These are phyloP conservation scores for Aleiodes alternator DNA, from an alignment of 2,888 invertebrate genomes.

Conservation along the genomic window DNA sequence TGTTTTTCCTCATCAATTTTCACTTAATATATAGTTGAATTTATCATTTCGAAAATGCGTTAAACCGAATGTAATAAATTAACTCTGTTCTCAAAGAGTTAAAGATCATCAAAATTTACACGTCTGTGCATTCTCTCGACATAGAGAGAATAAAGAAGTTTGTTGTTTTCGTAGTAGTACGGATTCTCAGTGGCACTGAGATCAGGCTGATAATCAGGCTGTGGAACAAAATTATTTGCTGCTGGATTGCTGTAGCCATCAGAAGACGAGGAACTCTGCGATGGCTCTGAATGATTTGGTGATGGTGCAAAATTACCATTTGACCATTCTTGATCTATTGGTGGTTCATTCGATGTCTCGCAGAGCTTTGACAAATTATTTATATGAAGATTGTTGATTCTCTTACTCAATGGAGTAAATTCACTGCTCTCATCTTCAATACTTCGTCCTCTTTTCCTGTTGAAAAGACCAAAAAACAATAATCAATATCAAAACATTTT, in stretches of 20 bases:
- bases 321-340: conserved; percentile 66
- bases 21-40: neutral
- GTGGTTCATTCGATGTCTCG: neutral
- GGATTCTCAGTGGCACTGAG: conserved; percentile 87
- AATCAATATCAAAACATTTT: conserved; percentile 44
- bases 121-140: conserved; percentile 85
- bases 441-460: conserved; percentile 86
- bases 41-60: conserved; percentile 7
- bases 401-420: conserved; percentile 91
- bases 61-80: neutral
- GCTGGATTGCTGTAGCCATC: conserved; percentile 66
- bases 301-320: conserved; percentile 67
- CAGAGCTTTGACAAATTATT: conserved; percentile 74
- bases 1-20: neutral
- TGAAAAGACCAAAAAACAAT: too few relatives aligned
- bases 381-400: conserved; percentile 92
- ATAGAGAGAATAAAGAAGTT: conserved; percentile 90
- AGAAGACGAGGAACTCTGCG: conserved; percentile 69
- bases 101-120: conserved; percentile 58
- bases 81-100: conserved; percentile 3
- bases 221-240: conserved; percentile 66
- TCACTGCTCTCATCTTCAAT: conserved; percentile 84
- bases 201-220: conserved; percentile 83
- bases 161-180: conserved; percentile 90
- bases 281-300: conserved; percentile 70